These are phyloP conservation scores for Platysternon megacephalum DNA, from an alignment of 2,113 vertebrate species.

Conservation along the genomic window DNA sequence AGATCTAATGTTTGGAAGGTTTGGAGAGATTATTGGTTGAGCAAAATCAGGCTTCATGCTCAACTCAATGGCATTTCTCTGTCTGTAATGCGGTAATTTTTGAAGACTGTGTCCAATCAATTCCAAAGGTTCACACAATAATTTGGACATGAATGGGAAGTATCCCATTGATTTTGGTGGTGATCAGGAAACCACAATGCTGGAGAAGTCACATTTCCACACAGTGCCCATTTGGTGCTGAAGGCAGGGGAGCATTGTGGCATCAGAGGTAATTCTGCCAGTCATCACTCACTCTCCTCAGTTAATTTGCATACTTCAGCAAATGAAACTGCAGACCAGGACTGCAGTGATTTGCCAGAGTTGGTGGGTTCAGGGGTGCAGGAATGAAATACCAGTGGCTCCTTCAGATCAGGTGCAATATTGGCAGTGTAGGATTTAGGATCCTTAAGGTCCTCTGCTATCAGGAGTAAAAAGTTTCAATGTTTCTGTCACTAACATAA, in stretches of 20 bases:
- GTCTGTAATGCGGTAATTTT: not conserved
- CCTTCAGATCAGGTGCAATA: not conserved
- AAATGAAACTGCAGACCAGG: not conserved
- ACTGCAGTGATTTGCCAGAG: not conserved
- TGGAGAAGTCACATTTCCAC: not conserved
- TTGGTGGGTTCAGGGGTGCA: not conserved
- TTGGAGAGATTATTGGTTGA: not conserved
- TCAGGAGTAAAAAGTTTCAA: not conserved
- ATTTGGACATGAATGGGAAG: not conserved
- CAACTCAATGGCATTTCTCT: not conserved
- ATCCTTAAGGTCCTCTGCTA: not conserved
- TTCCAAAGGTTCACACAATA: not conserved
- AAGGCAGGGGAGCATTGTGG: not conserved
- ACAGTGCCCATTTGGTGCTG: not conserved
- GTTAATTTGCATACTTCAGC: not conserved
- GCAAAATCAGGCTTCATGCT: not conserved
- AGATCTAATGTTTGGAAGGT: not conserved
- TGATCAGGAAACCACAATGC: not conserved
- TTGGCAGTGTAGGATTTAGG: not conserved
- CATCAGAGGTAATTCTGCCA: not conserved
- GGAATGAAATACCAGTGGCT: too few relatives aligned
- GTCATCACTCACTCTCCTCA: not conserved
- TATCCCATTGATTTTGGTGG: not conserved
- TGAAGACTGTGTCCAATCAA: not conserved
- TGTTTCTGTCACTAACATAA: not conserved